These are phyloP conservation scores for Hyppa rectilinea DNA, from an alignment of 2,888 invertebrate genomes.

Conservation along the genomic window DNA sequence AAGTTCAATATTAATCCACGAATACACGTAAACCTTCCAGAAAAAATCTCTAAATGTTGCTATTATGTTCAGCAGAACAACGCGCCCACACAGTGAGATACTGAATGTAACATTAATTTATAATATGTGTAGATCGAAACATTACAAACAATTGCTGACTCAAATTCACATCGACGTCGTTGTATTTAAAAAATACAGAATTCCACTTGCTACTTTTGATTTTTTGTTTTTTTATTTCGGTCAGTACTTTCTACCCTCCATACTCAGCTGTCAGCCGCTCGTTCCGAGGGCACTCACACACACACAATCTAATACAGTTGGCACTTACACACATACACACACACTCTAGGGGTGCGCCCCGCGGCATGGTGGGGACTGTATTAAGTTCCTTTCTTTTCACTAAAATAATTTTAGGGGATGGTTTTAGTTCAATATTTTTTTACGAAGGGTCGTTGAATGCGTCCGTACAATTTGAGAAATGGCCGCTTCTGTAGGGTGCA, in stretches of 20 bases:
- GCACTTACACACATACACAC: conserved; percentile 71
- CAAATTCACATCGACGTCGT: too few species aligned
- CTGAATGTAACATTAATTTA: too few species aligned
- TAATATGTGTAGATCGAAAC: too few species aligned
- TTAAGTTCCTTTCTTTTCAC: conserved; percentile 91
- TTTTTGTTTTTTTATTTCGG: background rate
- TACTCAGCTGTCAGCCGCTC: conserved; percentile 83
- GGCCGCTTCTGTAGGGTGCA: conserved; percentile 78
- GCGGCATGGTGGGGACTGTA: conserved; percentile 89
- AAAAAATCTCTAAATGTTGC: too few species aligned
- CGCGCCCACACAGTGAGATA: too few species aligned
- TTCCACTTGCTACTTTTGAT: too few species aligned
- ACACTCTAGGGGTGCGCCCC: conserved; percentile 85
- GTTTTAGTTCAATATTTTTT: conserved; percentile 90
- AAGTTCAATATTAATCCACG: too few species aligned
- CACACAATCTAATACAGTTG: conserved; percentile 59
- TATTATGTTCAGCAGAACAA: too few species aligned
- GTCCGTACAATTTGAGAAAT: conserved; percentile 87
- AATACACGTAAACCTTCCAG: too few species aligned
- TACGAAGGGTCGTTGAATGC: conserved; percentile 85
- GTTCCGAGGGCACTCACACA: conserved; percentile 86
- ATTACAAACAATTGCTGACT: background rate
- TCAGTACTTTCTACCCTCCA: conserved; percentile 72
- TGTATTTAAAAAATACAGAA: too few species aligned
- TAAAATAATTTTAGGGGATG: conserved; percentile 91